Base-by-base conservation (phyloP, 2,797 vertebrate genomes). In the Ispidina picta region DNA sequence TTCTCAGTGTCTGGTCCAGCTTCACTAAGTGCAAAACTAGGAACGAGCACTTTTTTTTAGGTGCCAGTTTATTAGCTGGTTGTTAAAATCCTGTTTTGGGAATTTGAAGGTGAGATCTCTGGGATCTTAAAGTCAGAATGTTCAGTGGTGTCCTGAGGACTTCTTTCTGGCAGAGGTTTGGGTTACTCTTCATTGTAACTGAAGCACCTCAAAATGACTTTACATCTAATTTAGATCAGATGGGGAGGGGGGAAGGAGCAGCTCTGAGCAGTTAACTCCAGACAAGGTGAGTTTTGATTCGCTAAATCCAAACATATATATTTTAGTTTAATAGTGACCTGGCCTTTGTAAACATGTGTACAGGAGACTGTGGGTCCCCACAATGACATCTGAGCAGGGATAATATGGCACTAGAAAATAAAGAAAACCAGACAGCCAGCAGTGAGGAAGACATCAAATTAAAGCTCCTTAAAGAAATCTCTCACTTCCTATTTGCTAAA, bases 241-340 rank as follows among this genome's bases (percentile, higher is more conserved):
- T 72, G 81, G 31, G 28, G 44, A 85, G 18, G 14, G 33, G 51
- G 41, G 10, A 88, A 72, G 71, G 29, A 86, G 21, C 21, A 77
- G 19, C 39, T 59, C 51, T 56, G 25, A 65, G 25, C 22, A 65
- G 78, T 44, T 92, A 63, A 63, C 74, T 78, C 39, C 58, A 85
- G 72, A 83, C 86, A 90, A 94, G 81, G 91, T 83, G 91, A 87
- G 72, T 94, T 94, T 91, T 85, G 83, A 88, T 90, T 91, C 78
- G 59, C 65, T 63, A 91, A 86, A 90, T 16, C 46, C 74, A 88
- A 93, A 68, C 54, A 37, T 62, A 65, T 29, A 89, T 41, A 64
- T 74, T 91, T 91, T 55, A 33, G 54, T 88, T 94, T 90, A 93
- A 88, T 52, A 74, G 72, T 83, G 86, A 84, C 83, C 69, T 83